phyloP scores from a whole-genome alignment of 2,113 vertebrate species.

The Ursus arctos region DNA sequence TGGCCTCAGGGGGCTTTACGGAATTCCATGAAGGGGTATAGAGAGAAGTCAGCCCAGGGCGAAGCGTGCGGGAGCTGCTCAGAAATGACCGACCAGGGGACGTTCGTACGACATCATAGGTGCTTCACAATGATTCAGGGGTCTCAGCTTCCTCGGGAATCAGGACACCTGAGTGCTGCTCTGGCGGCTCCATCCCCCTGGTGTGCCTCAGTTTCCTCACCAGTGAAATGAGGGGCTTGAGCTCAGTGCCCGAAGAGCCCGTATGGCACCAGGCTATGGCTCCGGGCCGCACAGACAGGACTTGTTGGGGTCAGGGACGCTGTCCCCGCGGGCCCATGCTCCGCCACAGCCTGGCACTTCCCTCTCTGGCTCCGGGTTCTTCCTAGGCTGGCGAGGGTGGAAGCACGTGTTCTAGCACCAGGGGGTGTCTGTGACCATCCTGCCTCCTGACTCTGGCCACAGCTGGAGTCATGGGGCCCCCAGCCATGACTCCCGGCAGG shows the following conservation, averaged over 20 bases:
- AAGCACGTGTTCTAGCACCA: background rate
- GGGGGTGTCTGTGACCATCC: background rate
- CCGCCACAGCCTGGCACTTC: background rate
- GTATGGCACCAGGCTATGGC: accelerated
- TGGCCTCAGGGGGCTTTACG: background rate
- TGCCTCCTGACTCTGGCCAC: background rate
- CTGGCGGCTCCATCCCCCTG: background rate
- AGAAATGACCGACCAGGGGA: background rate
- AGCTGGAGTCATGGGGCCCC: too few species aligned
- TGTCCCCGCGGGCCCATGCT: background rate
- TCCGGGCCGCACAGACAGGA: accelerated
- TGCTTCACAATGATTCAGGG: background rate
- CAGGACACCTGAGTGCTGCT: background rate
- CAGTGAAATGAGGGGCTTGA: background rate
- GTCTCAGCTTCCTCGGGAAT: background rate
- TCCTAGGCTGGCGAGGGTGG: background rate
- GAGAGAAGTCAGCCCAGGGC: background rate
- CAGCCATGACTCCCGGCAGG: too few species aligned
- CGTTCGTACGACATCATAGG: background rate
- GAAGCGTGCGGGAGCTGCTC: background rate
- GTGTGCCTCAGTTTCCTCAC: background rate
- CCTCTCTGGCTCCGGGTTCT: background rate
- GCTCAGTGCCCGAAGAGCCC: background rate
- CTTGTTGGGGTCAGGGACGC: background rate
- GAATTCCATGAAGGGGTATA: background rate